Evolutionary conservation across 2,888 invertebrate genomes (phyloP), one percentile per base, ranked within the genome.

Genomic region (Odontocolon sp.): DNA sequence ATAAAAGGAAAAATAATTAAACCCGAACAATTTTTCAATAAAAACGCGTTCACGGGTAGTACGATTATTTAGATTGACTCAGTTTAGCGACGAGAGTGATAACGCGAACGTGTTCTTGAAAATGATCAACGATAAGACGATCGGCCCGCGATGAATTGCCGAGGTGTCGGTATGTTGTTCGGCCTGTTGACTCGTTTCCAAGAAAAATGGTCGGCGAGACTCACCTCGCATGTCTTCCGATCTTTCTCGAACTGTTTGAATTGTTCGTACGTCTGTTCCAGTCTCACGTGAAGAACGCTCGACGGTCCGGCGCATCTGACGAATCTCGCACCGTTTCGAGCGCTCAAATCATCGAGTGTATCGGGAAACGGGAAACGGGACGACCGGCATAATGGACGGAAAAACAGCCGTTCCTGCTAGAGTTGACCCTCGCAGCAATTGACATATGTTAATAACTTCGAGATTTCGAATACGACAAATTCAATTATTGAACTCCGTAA

Each of bases 211-310:
- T 95, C 92, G 0, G 96, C 96, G 36, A 96, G 90, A 16, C 95
- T 93, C 1, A 95, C 95, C 82, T 95, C 95, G 0, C 95, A 95
- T 79, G 96, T 94, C 87, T 96, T 96, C 5, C 96, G 91, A 87
- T 96, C 96, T 59, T 95, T 94, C 86, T 96, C 96, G 50, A 96
- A 87, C 84, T 94, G 94, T 56, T 95, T 93, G 91, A 96, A 96
- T 82, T 96, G 96, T 76, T 95, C 95, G 87, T 95, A 95, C 85
- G 95, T 95, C 63, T 95, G 94, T 86, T 96, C 96, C 3, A 96
- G 91, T 0, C 94, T 92, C 5, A 93, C 91, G 89, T 95, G 95
- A 1, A 96, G 91, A 31, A 95, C 93, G 28, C 92, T 92, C 0
- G 94, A 93, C 2, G 92, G 92, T 83, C 90, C 93, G 90, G 92